phyloP scores from a whole-genome alignment of 2,797 vertebrate species.

The Hydrolagus colliei region DNA sequence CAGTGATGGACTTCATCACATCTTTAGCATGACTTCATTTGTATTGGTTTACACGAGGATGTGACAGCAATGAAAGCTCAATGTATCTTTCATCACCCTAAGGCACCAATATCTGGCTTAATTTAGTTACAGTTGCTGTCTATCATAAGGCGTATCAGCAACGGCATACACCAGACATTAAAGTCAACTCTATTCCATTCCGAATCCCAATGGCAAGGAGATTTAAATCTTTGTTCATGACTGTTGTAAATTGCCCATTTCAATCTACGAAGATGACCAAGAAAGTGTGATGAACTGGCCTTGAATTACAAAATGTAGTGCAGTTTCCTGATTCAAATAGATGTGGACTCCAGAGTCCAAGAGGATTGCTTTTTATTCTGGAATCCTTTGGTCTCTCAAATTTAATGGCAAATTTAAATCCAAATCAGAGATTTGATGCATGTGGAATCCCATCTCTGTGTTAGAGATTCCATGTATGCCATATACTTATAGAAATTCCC shows the following conservation, averaged over 20 bases:
- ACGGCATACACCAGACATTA: not conserved
- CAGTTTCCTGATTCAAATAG: not conserved
- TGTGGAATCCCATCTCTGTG: no score
- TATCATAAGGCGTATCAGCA: constrained; percentile 45
- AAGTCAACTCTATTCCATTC: not conserved
- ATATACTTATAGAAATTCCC: no score
- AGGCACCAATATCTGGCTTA: constrained; percentile 46
- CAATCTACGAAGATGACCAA: not conserved
- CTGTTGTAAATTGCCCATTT: not conserved
- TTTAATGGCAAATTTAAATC: not conserved
- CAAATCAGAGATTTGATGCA: no score
- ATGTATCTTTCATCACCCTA: constrained; percentile 32
- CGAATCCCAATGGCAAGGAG: not conserved
- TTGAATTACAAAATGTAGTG: not conserved
- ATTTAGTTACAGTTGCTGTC: constrained; percentile 32
- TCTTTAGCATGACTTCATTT: not conserved
- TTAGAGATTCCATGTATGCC: no score
- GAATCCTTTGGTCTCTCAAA: not conserved
- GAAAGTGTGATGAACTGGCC: not conserved
- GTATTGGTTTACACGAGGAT: not conserved
- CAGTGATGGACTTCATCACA: not conserved
- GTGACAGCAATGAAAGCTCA: not conserved
- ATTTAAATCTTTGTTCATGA: not conserved
- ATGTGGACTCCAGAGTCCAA: not conserved
- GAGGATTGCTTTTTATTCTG: not conserved